These are phyloP conservation scores for Drosophila cardini DNA, from an alignment of 1,140 invertebrate species.

Conservation along the genomic window DNA sequence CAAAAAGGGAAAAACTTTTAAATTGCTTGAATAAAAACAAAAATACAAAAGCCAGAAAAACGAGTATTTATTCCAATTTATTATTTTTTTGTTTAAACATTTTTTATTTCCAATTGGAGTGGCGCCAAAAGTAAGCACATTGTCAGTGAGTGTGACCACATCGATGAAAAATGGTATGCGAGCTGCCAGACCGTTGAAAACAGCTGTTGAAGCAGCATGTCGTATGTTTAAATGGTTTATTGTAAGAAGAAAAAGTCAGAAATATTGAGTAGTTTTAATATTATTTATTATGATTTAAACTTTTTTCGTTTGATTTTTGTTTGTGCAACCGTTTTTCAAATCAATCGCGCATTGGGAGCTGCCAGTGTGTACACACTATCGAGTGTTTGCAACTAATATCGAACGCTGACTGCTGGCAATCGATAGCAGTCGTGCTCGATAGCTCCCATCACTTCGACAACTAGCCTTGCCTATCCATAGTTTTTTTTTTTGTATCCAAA, in stretches of 20 bases:
- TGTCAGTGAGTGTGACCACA: conserved; percentile 3
- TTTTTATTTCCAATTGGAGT: conserved; percentile 12
- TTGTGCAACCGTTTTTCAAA: background rate
- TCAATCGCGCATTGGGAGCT: conserved; percentile 1
- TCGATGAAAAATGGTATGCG: background rate
- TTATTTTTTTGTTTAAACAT: background rate
- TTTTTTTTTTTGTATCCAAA: conserved; percentile 78
- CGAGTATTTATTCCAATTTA: conserved; percentile 1
- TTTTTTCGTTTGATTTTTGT: background rate
- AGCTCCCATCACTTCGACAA: conserved; percentile 43
- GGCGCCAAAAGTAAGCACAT: conserved; percentile 12
- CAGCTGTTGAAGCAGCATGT: background rate
- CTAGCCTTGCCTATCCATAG: conserved; percentile 60
- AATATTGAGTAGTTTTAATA: background rate
- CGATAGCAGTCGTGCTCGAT: conserved; percentile 44
- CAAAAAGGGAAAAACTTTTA: conserved; percentile 68
- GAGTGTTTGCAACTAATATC: background rate
- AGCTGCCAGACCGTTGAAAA: conserved; percentile 14
- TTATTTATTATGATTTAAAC: background rate
- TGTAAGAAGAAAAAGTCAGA: background rate
- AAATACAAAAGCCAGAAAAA: conserved; percentile 50
- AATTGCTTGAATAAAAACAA: conserved; percentile 76
- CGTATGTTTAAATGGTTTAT: background rate
- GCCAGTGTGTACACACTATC: conserved; percentile 34
- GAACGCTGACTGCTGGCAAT: conserved; percentile 15